phyloP scores from a whole-genome alignment of 2,888 invertebrate species.

The Athalia rosae region DNA sequence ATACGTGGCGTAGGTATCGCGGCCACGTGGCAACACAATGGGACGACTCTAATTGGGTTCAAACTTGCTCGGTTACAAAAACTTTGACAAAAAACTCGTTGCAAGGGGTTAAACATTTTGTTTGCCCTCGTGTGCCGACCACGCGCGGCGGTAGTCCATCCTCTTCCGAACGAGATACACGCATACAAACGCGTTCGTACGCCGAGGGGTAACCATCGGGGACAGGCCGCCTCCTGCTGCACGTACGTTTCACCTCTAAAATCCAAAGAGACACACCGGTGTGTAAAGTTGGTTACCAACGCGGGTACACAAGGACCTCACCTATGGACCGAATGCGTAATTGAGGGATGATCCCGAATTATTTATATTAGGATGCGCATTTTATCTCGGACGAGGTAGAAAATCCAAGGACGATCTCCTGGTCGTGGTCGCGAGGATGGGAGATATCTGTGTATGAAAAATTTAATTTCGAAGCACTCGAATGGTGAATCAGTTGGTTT shows the following conservation, averaged over 20 bases:
- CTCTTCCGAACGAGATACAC: slow-evolving; percentile 1
- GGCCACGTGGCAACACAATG: slow-evolving; percentile 72
- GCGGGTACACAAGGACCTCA: neutral
- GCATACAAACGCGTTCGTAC: slow-evolving; percentile 2
- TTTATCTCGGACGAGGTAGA: neutral
- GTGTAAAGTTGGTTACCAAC: neutral
- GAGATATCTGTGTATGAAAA: slow-evolving; percentile 5
- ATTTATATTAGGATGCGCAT: slow-evolving; percentile 33
- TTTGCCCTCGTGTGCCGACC: slow-evolving; percentile 45
- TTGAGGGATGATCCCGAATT: slow-evolving; percentile 33
- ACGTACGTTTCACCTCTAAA: slow-evolving; percentile 14
- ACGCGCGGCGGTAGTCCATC: slow-evolving; percentile 41
- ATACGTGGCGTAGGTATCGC: no score
- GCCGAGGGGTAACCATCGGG: slow-evolving; percentile 14
- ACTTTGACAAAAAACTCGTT: slow-evolving; percentile 65
- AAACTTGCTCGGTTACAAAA: slow-evolving; percentile 63
- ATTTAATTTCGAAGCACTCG: neutral
- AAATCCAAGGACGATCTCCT: neutral
- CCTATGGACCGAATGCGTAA: slow-evolving; percentile 16
- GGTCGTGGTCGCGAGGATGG: slow-evolving; percentile 1
- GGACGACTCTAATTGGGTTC: slow-evolving; percentile 73
- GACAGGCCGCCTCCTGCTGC: slow-evolving; percentile 1
- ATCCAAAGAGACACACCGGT: slow-evolving; percentile 32
- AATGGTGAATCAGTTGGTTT: neutral
- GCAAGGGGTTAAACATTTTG: slow-evolving; percentile 55